Percentiles rank a stretch among this genome's conserved stretches.
phyloP scores from a whole-genome alignment of 2,797 vertebrate species.

The Hirundo rustica region DNA sequence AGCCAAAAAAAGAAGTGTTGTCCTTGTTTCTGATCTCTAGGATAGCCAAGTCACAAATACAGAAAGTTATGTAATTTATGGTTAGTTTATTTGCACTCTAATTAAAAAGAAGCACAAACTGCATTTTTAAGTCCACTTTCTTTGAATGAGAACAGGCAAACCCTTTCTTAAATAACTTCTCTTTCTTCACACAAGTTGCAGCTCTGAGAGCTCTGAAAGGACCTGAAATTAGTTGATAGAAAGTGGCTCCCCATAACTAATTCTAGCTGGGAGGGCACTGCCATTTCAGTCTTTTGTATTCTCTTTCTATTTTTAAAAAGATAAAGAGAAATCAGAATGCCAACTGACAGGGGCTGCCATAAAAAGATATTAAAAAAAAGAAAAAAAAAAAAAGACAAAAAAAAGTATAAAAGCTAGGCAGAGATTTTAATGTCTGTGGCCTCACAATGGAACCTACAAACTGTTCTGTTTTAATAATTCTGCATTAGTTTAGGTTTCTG shows the following conservation, averaged over 20 bases:
- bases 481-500: neutral
- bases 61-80: neutral
- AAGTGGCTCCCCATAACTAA: slow-evolving; percentile 76
- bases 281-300: slow-evolving; percentile 76
- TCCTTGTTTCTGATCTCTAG: neutral
- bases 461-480: neutral
- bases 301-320: slow-evolving; percentile 73
- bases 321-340: slow-evolving; percentile 75
- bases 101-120: slow-evolving; percentile 47
- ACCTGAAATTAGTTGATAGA: slow-evolving; percentile 59
- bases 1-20: neutral
- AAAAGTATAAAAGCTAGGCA: neutral
- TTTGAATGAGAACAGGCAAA: slow-evolving; percentile 50
- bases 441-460: neutral
- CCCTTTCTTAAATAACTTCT: slow-evolving; percentile 1
- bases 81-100: slow-evolving; percentile 13
- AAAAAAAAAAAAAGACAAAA: neutral
- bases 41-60: neutral
- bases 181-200: neutral
- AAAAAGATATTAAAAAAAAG: neutral
- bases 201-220: slow-evolving; percentile 44
- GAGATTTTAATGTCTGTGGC: neutral
- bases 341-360: slow-evolving; percentile 10
- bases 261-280: slow-evolving; percentile 77
- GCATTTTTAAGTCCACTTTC: slow-evolving; percentile 37